Conservation (phyloP, 2,113 vertebrate genomes). For the Stictonetta naevosa region DNA sequence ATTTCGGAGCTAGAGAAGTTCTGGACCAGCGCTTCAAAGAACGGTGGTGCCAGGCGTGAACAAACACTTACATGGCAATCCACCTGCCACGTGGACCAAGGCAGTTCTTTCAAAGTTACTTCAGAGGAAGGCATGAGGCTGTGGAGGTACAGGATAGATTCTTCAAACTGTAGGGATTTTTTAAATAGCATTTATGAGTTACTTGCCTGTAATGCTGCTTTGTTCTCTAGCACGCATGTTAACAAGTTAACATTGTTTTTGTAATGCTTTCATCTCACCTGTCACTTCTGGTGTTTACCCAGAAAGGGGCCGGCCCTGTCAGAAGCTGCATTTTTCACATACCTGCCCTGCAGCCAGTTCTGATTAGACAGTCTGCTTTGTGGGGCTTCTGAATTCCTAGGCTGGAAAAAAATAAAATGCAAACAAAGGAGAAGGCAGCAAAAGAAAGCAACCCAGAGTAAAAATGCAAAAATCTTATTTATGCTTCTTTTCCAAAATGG, state of each 20-base stretch:
- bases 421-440: not conserved
- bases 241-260: not conserved
- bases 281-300: slow-evolving; percentile 28
- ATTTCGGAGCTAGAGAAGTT: not conserved
- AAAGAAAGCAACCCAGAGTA: not conserved
- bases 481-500: not conserved
- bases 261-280: slow-evolving; percentile 18
- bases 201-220: not conserved
- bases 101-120: not conserved
- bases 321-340: slow-evolving; percentile 58
- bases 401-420: not conserved
- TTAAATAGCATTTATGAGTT: not conserved
- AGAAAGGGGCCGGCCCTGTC: slow-evolving; percentile 15
- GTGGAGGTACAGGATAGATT: not conserved
- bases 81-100: not conserved
- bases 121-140: not conserved
- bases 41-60: not conserved
- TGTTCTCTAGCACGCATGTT: not conserved
- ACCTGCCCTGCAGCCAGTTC: slow-evolving; percentile 45
- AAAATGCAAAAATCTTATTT: not conserved
- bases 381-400: not conserved
- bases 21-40: not conserved
- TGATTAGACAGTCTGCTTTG: not conserved
- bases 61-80: not conserved
- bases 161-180: not conserved